phyloP scores from a whole-genome alignment of 2,888 invertebrate genomes.

The Ophion slaviceki region DNA sequence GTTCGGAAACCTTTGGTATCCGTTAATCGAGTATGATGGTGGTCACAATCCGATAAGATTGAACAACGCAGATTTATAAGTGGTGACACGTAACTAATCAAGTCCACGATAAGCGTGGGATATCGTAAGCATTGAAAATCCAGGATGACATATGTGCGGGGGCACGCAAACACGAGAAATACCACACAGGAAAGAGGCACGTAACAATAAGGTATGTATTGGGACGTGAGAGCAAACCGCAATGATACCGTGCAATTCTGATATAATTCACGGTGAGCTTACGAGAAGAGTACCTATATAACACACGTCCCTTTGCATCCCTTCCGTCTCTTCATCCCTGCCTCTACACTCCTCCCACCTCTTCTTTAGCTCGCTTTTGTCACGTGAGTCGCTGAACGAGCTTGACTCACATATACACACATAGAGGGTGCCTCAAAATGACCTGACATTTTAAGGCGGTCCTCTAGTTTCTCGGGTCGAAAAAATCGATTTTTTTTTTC shows the following conservation, averaged over 20 bases:
- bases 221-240: conserved; percentile 44
- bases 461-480: too few relatives aligned
- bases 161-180: neutral
- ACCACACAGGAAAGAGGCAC: neutral
- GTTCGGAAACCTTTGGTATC: neutral
- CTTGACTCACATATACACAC: conserved; percentile 39
- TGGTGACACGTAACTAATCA: neutral
- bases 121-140: conserved; percentile 4
- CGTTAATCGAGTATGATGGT: neutral
- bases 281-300: conserved; percentile 43
- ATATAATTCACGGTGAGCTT: conserved; percentile 58
- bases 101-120: conserved; percentile 22
- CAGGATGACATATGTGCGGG: neutral
- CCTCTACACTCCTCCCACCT: neutral
- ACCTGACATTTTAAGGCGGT: too few relatives aligned
- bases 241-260: conserved; percentile 45
- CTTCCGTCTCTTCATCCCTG: neutral
- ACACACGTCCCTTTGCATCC: conserved; percentile 1
- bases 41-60: conserved; percentile 2
- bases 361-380: conserved; percentile 18
- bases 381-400: conserved; percentile 49
- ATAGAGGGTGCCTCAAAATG: neutral
- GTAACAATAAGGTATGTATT: conserved; percentile 32
- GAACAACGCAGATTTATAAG: conserved; percentile 26
- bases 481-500: too few relatives aligned